Base-by-base conservation (phyloP, 1,140 invertebrate genomes). In the Listronotus bonariensis region DNA sequence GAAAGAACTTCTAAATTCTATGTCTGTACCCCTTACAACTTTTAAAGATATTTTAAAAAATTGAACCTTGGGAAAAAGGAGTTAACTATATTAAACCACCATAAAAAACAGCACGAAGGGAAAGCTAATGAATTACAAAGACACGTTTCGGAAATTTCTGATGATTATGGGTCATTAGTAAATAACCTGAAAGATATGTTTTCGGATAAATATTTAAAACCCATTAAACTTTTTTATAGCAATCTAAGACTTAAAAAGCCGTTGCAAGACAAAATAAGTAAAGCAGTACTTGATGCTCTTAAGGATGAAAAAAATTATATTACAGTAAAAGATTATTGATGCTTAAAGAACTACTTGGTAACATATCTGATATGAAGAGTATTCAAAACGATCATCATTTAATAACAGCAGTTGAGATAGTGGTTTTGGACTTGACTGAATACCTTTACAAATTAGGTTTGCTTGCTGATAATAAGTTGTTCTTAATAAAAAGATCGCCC, bases 151-250 rank as follows among this genome's bases (percentile, higher is more conserved):
- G 31, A 26, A 34, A 34, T 51, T 3, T 12, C 18, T 14, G 48
- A 51, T n/a, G 14, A 12, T 51, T 51, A 51, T 51, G 48, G 48
- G 6, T 26, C 15, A 4, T 34, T 51, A 9, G 8, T 51, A 34
- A 51, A 51, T 12, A 51, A 51, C 1, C 20, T 51, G 6, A 8
- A 1, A 3, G 48, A 51, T 31, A 51, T 51, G 48, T 51, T 51
- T 31, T 20, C 48, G 10, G 6, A 18, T 9, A 51, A 51, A 51
- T 26, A 51, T 14, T 9, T 14, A 9, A 26, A 51, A 18, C 10
- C 11, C 10, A 51, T 51, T 26, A 51, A 31, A 31, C 6, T 0
- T 12, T 51, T 51, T 26, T 51, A 31, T 31, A 51, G 5, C 3
- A 10, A 14, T 10, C 48, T 51, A 6, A 11, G 3, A 20, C 17